A percentile compares a stretch with the other conserved stretches of the same genome.
phyloP scores from a whole-genome alignment of 2,113 vertebrate species.

The Phyllostomus discolor region DNA sequence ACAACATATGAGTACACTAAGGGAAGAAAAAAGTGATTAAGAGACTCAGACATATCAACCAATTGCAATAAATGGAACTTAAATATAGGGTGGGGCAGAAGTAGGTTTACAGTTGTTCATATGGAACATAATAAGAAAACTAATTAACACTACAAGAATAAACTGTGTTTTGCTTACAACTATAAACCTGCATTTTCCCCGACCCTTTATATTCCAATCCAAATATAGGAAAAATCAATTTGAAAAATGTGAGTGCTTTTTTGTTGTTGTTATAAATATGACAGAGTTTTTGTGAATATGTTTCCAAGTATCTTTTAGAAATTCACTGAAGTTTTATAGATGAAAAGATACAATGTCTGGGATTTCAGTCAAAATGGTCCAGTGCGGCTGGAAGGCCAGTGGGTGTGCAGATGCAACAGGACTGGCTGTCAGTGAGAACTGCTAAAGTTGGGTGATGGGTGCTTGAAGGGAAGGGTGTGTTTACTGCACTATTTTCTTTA shows the following conservation, averaged over 20 bases:
- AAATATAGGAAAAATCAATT: background rate
- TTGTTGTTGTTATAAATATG: background rate
- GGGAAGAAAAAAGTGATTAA: background rate
- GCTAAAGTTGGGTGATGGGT: background rate
- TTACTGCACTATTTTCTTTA: background rate
- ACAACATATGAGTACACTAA: background rate
- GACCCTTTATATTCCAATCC: background rate
- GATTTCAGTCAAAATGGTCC: background rate
- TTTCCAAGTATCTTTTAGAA: slow-evolving; percentile 16
- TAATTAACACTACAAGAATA: background rate
- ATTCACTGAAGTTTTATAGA: background rate
- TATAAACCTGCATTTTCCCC: background rate
- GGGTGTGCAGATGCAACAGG: background rate
- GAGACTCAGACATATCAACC: background rate
- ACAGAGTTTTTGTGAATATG: background rate
- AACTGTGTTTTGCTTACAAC: background rate
- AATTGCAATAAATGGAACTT: background rate
- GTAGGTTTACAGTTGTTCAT: background rate
- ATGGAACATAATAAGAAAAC: background rate
- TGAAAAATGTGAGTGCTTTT: background rate
- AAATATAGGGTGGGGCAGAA: background rate
- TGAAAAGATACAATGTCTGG: background rate
- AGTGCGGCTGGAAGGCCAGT: background rate
- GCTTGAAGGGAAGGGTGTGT: background rate
- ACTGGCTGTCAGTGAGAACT: background rate